Base-by-base conservation (phyloP, 2,113 vertebrate species). In the Chaenocephalus aceratus region DNA sequence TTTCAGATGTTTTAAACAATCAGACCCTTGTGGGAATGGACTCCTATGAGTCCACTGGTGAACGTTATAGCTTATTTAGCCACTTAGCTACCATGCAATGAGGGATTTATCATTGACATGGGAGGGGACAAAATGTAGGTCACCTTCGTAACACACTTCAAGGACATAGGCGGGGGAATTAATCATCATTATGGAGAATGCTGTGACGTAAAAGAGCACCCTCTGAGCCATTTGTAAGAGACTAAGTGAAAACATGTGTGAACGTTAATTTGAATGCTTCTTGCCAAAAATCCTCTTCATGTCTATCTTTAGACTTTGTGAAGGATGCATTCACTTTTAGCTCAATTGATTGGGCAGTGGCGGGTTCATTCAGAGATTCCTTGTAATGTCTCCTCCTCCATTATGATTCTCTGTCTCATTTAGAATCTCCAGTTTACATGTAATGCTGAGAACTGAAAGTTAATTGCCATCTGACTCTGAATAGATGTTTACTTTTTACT, bases 101-200 rank as follows among this genome's bases (percentile, higher is more conserved):
- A 83, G 53, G 63, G 74, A 62, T 30, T 45, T 58, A 69, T 69
- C 77, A 45, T 3, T 86, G 72, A 77, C 82, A 82, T 51, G 69
- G 41, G 59, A 75, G 64, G 72, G 57, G 87, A 58, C 15, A 21
- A 68, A 72, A 73, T 89, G 82, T 77, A 87, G 86, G 86, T 79
- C 87, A 83, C 86, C 73, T 88, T 87, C 64, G 67, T 76, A 46
- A 45, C 62, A 79, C 70, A 54, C 51, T 53, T 66, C 56, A 89
- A 92, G 91, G 84, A 34, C 91, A 77, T 10, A 64, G 65, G 53
- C 59, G 30, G 48, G 53, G 69, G 67, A 77, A 10, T 60, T 46
- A 59, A 79, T 79, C 70, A 79, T 59, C 86, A 83, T 74, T 85
- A 72, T 63, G 41, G 59, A 63, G 53, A 41, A n/a, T 62, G 15